A percentile compares a stretch with the other conserved stretches of the same genome.
phyloP scores from a whole-genome alignment of 2,113 vertebrate species.

The Nibea coibor region DNA sequence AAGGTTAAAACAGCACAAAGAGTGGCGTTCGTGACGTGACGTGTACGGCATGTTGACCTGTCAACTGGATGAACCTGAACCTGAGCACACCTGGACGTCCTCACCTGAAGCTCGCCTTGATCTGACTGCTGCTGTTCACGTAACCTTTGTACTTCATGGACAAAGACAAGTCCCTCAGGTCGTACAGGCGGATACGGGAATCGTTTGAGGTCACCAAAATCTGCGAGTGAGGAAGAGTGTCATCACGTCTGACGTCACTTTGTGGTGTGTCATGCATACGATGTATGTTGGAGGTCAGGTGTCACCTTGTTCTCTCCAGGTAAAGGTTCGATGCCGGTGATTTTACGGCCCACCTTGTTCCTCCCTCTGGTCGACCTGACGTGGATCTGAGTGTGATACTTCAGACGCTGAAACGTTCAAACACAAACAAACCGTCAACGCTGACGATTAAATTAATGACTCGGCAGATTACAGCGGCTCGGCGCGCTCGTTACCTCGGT shows the following conservation, averaged over 20 bases:
- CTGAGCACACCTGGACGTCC: not conserved
- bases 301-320: conserved; percentile 98
- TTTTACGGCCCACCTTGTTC: conserved; percentile 97
- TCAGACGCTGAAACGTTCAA: conserved; percentile 87
- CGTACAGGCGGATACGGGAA: conserved; percentile 96
- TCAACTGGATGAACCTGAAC: no score
- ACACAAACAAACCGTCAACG: not conserved
- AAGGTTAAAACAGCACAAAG: no score
- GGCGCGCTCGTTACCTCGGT: conserved; percentile 87
- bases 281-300: not conserved
- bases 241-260: not conserved
- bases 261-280: not conserved
- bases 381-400: conserved; percentile 98
- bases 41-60: no score
- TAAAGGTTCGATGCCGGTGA: conserved; percentile 97
- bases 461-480: not conserved
- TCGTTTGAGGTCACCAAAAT: conserved; percentile 98
- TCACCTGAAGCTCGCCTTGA: conserved; percentile 99
- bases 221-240: conserved; percentile 69
- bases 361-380: conserved; percentile 96
- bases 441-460: no score
- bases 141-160: conserved; percentile 99
- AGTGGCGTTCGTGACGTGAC: no score
- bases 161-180: conserved; percentile 95
- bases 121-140: conserved; percentile 99